Base-by-base conservation (phyloP, 2,113 vertebrate species). In the Cettia cetti region DNA sequence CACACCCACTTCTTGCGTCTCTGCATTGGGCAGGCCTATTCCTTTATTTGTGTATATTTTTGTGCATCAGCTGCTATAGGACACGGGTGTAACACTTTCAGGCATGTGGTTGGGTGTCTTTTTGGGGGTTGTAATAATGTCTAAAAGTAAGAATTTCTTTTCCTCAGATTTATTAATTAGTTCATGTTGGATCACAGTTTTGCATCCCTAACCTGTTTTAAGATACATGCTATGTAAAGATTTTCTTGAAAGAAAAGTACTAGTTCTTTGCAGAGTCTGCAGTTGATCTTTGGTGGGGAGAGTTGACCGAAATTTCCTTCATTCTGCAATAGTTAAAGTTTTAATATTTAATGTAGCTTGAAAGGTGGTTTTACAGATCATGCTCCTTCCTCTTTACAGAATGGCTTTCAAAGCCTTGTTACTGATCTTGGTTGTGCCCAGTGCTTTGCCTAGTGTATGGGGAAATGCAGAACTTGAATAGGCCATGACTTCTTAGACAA, bases 41-140 rank as follows among this genome's bases (percentile, higher is more conserved):
- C 80, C 81, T 90, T 94, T 95, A 92, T 96, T 96, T 95, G 85
- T 93, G 79, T 95, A 76, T 95, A 92, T 89, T 92, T 95, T 94
- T 95, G 84, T 97, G 72, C 89, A 86, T 78, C 92, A 88, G 39
- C 91, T 95, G 76, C 92, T 94, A 74, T 95, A 94, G 89, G 84
- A 96, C 84, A 90, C 47, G 39, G 89, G 79, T 92, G 89, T 96
- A 78, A 94, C 94, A 56, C 89, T 95, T 95, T 60, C 94, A 95
- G 92, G 89, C 94, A 96, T 88, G 84, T 85, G 92, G 88, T 90
- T 90, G 91, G 80, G 87, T 86, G 74, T 93, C 54, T 68, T 87
- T 90, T 65, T 66, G 82, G 80, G 50, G 56, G 92, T 93, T 95
- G 66, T 92, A 91, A 57, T 79, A 53, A 60, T 61, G 21, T 71